These are phyloP conservation scores for Eumeta japonica DNA, from an alignment of 1,140 invertebrate genomes.

Conservation along the genomic window DNA sequence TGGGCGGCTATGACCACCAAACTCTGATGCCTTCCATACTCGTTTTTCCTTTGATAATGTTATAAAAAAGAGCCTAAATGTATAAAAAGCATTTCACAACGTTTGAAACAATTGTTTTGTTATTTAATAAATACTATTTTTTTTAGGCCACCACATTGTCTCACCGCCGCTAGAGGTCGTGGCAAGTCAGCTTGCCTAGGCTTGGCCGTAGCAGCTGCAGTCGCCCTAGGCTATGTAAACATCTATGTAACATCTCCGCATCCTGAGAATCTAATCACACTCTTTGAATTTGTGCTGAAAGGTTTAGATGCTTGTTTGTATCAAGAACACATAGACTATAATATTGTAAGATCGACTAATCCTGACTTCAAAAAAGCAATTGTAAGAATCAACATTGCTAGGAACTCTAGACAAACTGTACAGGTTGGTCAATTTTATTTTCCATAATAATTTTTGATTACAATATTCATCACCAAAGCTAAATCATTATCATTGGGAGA, in stretches of 20 bases:
- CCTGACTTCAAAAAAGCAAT: constrained; percentile 96
- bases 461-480: too few relatives aligned
- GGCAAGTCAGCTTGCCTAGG: constrained; percentile 99
- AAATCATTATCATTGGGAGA: too few relatives aligned
- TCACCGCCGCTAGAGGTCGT: constrained; percentile 94
- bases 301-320: constrained; percentile 91
- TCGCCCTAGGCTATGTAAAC: constrained; percentile 92
- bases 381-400: constrained; percentile 87
- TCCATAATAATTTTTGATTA: too few relatives aligned
- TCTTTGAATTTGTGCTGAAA: constrained; percentile 98
- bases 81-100: not conserved
- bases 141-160: constrained; percentile 79
- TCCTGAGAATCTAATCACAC: constrained; percentile 96
- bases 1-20: too few relatives aligned
- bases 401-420: constrained; percentile 94
- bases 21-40: too few relatives aligned
- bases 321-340: constrained; percentile 96
- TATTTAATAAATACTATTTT: not conserved
- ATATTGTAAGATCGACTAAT: constrained; percentile 93
- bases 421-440: constrained; percentile 62
- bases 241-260: constrained; percentile 97
- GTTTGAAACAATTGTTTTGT: not conserved
- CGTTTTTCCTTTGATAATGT: too few relatives aligned
- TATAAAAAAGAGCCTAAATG: too few relatives aligned
- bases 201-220: constrained; percentile 81